Conservation (phyloP, 2,113 vertebrate genomes). For the Puma concolor region DNA sequence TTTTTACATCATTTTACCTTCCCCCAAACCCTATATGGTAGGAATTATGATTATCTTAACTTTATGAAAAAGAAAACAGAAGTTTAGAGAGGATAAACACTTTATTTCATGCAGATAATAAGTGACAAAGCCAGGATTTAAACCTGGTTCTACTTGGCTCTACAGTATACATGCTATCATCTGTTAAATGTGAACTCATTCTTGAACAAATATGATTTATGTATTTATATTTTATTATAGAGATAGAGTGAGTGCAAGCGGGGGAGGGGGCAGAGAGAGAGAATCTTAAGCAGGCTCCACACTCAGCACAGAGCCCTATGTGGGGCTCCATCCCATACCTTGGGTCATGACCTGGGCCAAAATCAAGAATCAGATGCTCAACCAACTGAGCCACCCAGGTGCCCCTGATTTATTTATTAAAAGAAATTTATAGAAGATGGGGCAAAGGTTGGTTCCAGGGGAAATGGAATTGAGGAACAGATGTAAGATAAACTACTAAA, state of each 20-base stretch:
- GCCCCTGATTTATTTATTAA: background rate
- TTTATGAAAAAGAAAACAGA: background rate
- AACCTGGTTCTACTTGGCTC: background rate
- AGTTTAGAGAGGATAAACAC: background rate
- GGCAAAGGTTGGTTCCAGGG: background rate
- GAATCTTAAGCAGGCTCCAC: too few relatives aligned
- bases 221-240: background rate
- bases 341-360: too few relatives aligned
- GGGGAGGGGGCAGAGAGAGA: too few relatives aligned
- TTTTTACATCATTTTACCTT: background rate
- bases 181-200: background rate
- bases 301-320: too few relatives aligned
- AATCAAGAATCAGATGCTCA: too few relatives aligned
- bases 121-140: background rate
- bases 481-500: background rate
- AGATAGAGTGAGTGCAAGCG: too few relatives aligned
- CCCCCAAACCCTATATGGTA: background rate
- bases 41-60: background rate
- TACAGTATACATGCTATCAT: background rate
- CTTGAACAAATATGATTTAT: background rate
- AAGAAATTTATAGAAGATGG: background rate
- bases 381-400: too few relatives aligned
- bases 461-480: background rate
- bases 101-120: background rate
- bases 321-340: too few relatives aligned